A percentile compares a stretch with the other conserved stretches of the same genome.
Evolutionary conservation across 2,113 vertebrate genomes (phyloP).

Genomic region (Pterocles orientalis): DNA sequence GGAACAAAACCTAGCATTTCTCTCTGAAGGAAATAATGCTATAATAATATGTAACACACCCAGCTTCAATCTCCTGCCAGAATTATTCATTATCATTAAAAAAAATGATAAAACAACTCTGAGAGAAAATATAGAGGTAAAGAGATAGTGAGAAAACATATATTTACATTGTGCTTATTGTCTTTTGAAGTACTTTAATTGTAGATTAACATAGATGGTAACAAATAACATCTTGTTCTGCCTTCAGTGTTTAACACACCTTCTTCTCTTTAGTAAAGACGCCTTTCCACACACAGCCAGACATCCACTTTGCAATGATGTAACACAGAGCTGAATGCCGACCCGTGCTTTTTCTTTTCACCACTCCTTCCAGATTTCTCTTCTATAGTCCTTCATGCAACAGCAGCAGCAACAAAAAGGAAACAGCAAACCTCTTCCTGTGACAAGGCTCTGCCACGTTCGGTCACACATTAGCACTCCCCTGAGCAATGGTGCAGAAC

Average conservation of each 20-base stretch:
- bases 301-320: not conserved
- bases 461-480: not conserved
- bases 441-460: not conserved
- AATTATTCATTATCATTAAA: not conserved
- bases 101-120: not conserved
- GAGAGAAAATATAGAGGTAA: not conserved
- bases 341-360: not conserved
- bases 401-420: not conserved
- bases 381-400: not conserved
- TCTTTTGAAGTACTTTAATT: not conserved
- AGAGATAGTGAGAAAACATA: not conserved
- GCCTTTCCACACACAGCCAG: not conserved
- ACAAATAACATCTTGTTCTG: not conserved
- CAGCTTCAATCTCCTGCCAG: not conserved
- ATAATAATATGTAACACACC: accelerated
- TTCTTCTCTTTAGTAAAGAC: not conserved
- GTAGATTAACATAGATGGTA: not conserved
- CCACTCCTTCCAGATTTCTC: not conserved
- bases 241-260: not conserved
- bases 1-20: not conserved
- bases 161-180: not conserved
- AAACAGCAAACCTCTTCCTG: not conserved
- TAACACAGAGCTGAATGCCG: not conserved
- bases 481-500: not conserved
- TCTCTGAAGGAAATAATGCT: not conserved